phyloP scores from a whole-genome alignment of 2,113 vertebrate species.

The Protobothrops mucrosquamatus region DNA sequence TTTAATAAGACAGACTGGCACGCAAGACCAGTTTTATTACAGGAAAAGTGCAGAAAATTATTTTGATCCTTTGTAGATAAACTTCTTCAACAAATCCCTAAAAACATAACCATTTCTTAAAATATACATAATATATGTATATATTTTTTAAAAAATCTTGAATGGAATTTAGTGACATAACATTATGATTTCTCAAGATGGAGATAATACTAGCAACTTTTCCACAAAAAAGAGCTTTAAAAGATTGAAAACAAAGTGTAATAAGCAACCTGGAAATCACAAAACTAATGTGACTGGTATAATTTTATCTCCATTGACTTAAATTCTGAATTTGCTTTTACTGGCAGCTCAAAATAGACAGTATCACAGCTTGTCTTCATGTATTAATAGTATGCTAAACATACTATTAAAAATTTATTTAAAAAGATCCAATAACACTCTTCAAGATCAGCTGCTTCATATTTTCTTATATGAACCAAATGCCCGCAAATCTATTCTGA shows the following conservation, averaged over 20 bases:
- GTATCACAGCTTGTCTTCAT: not conserved
- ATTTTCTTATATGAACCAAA: not conserved
- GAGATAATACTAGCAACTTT: not conserved
- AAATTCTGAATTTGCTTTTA: not conserved
- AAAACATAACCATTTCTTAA: not conserved
- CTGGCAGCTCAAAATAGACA: not conserved
- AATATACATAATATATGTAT: not conserved
- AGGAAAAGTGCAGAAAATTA: not conserved
- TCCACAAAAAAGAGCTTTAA: not conserved
- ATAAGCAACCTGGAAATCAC: not conserved
- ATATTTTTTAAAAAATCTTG: not conserved
- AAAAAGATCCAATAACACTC: not conserved
- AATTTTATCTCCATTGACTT: not conserved
- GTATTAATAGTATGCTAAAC: not conserved
- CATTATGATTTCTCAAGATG: not conserved
- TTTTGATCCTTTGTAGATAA: not conserved
- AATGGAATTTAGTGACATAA: not conserved
- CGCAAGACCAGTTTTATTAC: not conserved
- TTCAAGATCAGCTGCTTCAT: not conserved
- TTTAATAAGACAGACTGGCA: conserved; percentile 32
- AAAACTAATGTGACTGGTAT: not conserved
- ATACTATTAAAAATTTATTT: conserved; percentile 24
- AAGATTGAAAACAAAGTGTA: not conserved
- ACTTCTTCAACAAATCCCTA: not conserved
- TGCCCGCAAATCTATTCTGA: not conserved